phyloP scores from a whole-genome alignment of 2,113 vertebrate genomes.

The Callaeas wilsoni region DNA sequence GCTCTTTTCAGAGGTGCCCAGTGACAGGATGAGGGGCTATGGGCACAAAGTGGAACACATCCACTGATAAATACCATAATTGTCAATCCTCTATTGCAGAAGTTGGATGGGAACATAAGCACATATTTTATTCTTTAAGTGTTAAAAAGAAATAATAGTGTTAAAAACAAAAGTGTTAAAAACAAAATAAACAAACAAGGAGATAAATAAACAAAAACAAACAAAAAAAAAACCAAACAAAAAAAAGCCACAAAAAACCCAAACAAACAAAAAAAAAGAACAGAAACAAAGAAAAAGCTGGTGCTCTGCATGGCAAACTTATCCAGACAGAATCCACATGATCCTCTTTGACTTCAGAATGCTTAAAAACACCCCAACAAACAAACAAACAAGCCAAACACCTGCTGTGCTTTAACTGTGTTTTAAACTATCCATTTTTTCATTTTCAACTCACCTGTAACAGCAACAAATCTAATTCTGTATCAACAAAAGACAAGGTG shows the following conservation, averaged over 20 bases:
- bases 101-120: neutral
- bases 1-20: neutral
- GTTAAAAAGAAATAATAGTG: neutral
- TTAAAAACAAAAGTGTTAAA: no score
- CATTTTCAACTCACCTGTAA: neutral
- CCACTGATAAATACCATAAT: neutral
- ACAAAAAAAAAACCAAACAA: neutral
- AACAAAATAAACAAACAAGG: neutral
- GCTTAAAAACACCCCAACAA: neutral
- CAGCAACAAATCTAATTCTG: neutral
- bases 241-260: fast-evolving
- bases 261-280: neutral
- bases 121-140: neutral
- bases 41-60: neutral
- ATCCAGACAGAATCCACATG: neutral
- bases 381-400: neutral
- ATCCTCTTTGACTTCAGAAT: neutral
- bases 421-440: neutral
- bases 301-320: neutral
- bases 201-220: neutral
- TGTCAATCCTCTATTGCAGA: neutral
- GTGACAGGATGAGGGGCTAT: neutral
- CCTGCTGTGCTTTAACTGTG: neutral
- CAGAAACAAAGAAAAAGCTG: neutral
- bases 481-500: neutral